These are phyloP conservation scores for Netelia melanura DNA, from an alignment of 2,888 invertebrate species.

Conservation along the genomic window DNA sequence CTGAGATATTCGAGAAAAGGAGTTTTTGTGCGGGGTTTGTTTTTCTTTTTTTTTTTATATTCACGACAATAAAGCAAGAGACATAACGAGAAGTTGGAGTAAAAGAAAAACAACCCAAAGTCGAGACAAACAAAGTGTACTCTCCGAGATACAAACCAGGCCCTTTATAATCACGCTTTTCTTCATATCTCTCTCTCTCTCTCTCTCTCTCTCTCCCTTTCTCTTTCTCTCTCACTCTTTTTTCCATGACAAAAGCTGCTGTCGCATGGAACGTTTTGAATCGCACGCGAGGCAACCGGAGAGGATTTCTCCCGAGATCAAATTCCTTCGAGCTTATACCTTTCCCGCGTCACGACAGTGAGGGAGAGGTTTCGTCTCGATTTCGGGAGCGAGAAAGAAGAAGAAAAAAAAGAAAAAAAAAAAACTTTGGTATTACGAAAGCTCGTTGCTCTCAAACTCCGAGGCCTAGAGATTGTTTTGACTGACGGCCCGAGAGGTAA, in stretches of 20 bases:
- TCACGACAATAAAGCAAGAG: neutral
- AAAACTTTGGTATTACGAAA: no score
- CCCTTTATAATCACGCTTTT: constrained; percentile 2
- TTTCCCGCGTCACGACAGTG: neutral
- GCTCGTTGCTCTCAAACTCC: no score
- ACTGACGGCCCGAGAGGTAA: no score
- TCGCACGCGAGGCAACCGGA: neutral
- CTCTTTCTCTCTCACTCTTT: neutral
- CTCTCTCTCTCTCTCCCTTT: no score
- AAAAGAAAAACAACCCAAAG: neutral
- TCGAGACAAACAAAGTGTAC: neutral
- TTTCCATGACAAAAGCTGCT: neutral
- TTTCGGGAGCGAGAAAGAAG: neutral
- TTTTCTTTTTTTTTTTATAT: neutral
- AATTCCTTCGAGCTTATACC: neutral
- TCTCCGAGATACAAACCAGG: neutral
- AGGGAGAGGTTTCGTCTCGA: neutral
- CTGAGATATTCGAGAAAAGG: no score
- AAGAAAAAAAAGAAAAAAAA: neutral
- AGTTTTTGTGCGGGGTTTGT: no score
- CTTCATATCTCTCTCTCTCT: neutral
- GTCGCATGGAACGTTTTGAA: constrained; percentile 2
- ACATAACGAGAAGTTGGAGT: neutral
- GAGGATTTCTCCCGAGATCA: neutral
- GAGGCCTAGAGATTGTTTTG: no score